A percentile compares a stretch with the other conserved stretches of the same genome.
Conservation (phyloP, 2,888 invertebrate species). For the Diplazon laetatorius region DNA sequence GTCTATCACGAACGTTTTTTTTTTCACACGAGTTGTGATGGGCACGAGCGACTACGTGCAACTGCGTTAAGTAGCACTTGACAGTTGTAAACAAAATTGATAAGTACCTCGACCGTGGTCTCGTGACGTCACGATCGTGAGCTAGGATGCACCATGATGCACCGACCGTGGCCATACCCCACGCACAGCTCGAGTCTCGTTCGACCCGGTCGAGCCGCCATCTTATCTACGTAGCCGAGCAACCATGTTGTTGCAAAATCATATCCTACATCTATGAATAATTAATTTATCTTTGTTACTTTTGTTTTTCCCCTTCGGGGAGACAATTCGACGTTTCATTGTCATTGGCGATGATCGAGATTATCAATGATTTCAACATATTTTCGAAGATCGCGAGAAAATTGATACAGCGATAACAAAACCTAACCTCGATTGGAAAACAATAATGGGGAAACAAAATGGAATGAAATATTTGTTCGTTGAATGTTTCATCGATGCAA, state of each 20-base stretch:
- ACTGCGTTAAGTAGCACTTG: slow-evolving; percentile 8
- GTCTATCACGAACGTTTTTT: background rate
- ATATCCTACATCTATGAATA: no score
- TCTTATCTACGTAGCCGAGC: slow-evolving; percentile 46
- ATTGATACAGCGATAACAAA: no score
- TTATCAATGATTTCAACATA: no score
- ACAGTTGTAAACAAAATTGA: slow-evolving; percentile 19
- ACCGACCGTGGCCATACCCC: background rate
- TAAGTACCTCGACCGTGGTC: background rate
- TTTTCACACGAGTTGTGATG: background rate
- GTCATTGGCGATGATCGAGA: no score
- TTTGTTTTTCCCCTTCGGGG: no score
- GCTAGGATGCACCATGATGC: background rate
- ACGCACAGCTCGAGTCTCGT: slow-evolving; percentile 21
- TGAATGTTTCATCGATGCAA: no score
- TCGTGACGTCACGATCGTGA: slow-evolving; percentile 1
- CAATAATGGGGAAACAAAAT: no score
- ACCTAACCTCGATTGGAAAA: no score
- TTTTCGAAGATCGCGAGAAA: no score
- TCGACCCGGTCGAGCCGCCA: slow-evolving; percentile 39
- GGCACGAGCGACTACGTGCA: background rate
- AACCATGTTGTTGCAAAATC: slow-evolving; percentile 2
- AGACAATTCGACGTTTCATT: no score
- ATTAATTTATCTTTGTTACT: no score
- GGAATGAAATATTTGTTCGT: no score